phyloP scores from a whole-genome alignment of 2,113 vertebrate genomes.

The Amphiprion ocellaris region DNA sequence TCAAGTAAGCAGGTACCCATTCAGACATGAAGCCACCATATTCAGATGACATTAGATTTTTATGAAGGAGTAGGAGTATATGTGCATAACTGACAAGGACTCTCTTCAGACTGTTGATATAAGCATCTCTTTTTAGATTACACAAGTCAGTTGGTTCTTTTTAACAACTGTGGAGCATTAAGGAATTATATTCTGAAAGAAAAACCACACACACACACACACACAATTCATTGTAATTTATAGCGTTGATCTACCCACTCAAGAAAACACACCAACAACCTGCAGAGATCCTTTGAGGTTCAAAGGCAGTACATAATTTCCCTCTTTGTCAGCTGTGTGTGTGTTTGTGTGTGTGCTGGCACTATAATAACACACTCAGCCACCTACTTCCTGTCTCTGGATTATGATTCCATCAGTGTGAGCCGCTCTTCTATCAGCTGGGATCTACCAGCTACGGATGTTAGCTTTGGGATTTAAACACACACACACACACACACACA shows the following conservation, averaged over 20 bases:
- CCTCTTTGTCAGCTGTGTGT: slow-evolving; percentile 34
- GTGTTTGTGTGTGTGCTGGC: slow-evolving; percentile 29
- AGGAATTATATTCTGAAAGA: no score
- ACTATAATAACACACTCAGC: slow-evolving; percentile 9
- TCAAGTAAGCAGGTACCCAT: no score
- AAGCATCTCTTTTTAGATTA: no score
- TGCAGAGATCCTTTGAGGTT: not conserved
- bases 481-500: slow-evolving; percentile 31
- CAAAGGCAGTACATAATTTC: slow-evolving; percentile 36
- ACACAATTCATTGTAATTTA: not conserved
- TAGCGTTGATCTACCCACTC: not conserved
- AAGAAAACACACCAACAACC: not conserved
- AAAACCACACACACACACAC: no score
- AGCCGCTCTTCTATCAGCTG: slow-evolving; percentile 58
- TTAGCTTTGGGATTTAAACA: slow-evolving; percentile 65
- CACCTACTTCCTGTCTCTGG: slow-evolving; percentile 68
- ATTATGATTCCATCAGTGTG: slow-evolving; percentile 64
- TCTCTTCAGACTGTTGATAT: no score
- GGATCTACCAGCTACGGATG: slow-evolving; percentile 61
- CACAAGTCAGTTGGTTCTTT: no score
- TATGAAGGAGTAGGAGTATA: no score
- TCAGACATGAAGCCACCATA: no score
- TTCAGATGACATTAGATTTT: no score
- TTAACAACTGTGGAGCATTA: no score
- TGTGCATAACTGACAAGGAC: no score